Evolutionary conservation across 2,888 invertebrate species (phyloP), one percentile per base, ranked within the genome.

Genomic region (Trissolcus japonicus): DNA sequence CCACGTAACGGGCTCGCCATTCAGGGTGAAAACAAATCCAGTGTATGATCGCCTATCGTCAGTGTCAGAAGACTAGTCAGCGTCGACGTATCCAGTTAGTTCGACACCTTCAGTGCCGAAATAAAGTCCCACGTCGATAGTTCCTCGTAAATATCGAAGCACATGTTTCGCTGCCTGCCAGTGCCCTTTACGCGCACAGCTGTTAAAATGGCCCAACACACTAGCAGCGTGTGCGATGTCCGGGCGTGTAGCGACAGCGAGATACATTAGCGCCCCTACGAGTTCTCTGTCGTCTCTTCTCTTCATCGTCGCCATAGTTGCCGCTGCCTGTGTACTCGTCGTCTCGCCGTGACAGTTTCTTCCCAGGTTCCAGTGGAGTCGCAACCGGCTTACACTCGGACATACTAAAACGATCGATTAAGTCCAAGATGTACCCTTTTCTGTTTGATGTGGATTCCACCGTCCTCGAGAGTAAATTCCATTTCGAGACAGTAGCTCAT

Each of bases 161-260:
- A 73, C 51, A 1, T 63, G 35, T 29, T 75, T 75, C 14, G 75
- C 75, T 11, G 68, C 63, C 2, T 53, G 29, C 54, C 68, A 68
- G 14, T 75, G 68, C 1, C 4, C 40, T 9, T 43, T 57, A 0
- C 62, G 21, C 3, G 50, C 62, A 21, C 48, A 56, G 16, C 51
- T 14, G n/a, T 62, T 68, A 13, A 57, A 75, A 21, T 68, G 67
- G 1, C 51, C 25, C 13, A 71, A 25, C 17, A 43, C 16, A 7
- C 40, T 63, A 0, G 40, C 21, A 1, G 63, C 63, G 25, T 50
- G 57, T 0, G 71, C 41, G 0, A 71, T 71, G 40, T 71, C 62
- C 0, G 62, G 63, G 9, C 72, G 59, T 1, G 75, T 62, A 11
- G 56, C 55, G 6, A 54, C 50, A 0, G 74, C 4, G 1, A 68